phyloP scores from a whole-genome alignment of 1,140 invertebrate species.

The Drosophila funebris region DNA sequence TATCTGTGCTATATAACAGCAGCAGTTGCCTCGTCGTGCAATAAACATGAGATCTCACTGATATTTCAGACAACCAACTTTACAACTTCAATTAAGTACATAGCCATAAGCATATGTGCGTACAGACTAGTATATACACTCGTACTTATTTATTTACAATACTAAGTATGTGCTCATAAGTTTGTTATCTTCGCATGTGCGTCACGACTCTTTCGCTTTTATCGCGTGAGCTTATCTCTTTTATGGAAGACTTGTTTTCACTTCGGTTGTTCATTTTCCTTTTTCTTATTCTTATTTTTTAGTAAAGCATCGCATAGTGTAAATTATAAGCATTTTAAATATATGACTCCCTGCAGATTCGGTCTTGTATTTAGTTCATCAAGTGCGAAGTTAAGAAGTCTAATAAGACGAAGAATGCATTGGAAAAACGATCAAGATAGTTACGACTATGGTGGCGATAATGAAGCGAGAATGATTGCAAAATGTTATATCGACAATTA shows the following conservation, averaged over 20 bases:
- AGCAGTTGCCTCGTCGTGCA: conserved; percentile 81
- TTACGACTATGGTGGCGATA: neutral
- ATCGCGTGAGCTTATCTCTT: conserved; percentile 67
- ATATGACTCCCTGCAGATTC: conserved; percentile 28
- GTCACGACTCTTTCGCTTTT: conserved; percentile 62
- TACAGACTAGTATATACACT: neutral
- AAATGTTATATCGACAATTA: too few species aligned
- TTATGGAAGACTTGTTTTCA: conserved; percentile 56
- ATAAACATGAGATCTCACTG: conserved; percentile 82
- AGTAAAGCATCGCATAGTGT: conserved; percentile 57
- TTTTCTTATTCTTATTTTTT: conserved; percentile 22
- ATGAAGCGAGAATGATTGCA: too few species aligned
- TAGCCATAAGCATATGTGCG: conserved; percentile 1
- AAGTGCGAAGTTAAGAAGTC: conserved; percentile 21
- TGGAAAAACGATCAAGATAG: neutral
- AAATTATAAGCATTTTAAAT: conserved; percentile 70
- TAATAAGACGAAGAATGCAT: neutral
- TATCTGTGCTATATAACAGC: neutral
- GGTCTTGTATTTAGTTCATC: conserved; percentile 55
- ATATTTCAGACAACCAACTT: conserved; percentile 42
- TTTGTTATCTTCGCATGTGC: conserved; percentile 47
- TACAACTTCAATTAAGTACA: neutral
- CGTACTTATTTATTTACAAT: conserved; percentile 7
- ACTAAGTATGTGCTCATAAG: neutral
- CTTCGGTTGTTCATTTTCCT: conserved; percentile 12